phyloP scores from a whole-genome alignment of 1,140 invertebrate species.

The Limonius californicus region DNA sequence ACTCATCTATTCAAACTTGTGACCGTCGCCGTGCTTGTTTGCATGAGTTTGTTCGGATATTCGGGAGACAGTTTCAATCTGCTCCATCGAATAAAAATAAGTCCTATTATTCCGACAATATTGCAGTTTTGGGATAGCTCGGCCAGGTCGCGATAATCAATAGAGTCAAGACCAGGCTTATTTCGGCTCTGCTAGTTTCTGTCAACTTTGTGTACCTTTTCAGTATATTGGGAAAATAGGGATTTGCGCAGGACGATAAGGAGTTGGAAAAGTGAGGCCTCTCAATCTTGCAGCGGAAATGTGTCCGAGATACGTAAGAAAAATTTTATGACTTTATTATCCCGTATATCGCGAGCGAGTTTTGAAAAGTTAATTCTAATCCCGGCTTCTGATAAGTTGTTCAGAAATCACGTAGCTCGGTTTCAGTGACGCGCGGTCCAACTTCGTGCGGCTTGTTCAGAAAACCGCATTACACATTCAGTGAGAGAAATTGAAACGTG shows the following conservation, averaged over 20 bases:
- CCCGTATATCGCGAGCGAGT: neutral
- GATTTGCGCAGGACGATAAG: neutral
- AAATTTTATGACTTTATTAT: neutral
- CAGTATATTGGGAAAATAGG: neutral
- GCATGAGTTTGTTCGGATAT: conserved; percentile 16
- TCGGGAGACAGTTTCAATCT: neutral
- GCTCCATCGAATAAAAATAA: neutral
- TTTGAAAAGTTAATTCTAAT: neutral
- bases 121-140: too few relatives aligned
- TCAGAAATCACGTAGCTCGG: conserved; percentile 4
- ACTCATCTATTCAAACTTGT: conserved; percentile 24
- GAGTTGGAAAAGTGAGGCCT: neutral
- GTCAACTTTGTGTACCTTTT: conserved; percentile 11
- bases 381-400: neutral
- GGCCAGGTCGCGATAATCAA: neutral
- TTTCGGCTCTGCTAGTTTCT: conserved; percentile 6
- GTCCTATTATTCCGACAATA: too few relatives aligned
- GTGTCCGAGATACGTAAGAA: neutral
- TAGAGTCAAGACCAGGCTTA: neutral
- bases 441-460: conserved; percentile 17
- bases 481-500: conserved; percentile 31
- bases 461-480: conserved; percentile 30
- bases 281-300: neutral
- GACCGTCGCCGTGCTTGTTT: conserved; percentile 17
- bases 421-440: neutral